These are phyloP conservation scores for Athalia rosae DNA, from an alignment of 2,888 invertebrate genomes.

Conservation along the genomic window DNA sequence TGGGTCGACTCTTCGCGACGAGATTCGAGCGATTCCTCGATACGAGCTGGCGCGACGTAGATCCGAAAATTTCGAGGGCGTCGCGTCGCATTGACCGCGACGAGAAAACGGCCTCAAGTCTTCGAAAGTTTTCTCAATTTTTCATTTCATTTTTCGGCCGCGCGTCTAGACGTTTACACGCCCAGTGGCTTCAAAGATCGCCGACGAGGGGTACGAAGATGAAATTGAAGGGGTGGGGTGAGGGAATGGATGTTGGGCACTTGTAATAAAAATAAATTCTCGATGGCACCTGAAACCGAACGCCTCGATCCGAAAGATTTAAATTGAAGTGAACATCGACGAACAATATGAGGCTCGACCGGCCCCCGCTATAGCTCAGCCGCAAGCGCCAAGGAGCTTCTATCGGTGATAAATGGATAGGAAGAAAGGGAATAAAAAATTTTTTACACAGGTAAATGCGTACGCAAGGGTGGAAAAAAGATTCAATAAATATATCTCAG, in stretches of 20 bases:
- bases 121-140: conserved; percentile 9
- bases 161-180: conserved; percentile 15
- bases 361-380: not conserved
- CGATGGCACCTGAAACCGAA: not conserved
- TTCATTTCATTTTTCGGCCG: not conserved
- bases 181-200: not conserved
- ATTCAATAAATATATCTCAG: too few species aligned
- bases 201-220: not conserved
- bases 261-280: conserved; percentile 39
- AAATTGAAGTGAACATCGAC: conserved; percentile 41
- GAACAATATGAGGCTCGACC: conserved; percentile 23
- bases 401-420: conserved; percentile 17
- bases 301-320: conserved; percentile 37
- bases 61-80: conserved; percentile 15
- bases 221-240: not conserved
- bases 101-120: not conserved
- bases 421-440: not conserved
- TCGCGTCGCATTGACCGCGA: not conserved
- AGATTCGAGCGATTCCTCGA: not conserved
- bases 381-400: not conserved
- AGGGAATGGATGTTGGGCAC: not conserved
- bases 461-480: not conserved
- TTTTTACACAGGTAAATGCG: not conserved
- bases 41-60: not conserved
- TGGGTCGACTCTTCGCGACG: too few species aligned